Conservation (phyloP, 2,797 vertebrate species). For the Urocyon cinereoargenteus region DNA sequence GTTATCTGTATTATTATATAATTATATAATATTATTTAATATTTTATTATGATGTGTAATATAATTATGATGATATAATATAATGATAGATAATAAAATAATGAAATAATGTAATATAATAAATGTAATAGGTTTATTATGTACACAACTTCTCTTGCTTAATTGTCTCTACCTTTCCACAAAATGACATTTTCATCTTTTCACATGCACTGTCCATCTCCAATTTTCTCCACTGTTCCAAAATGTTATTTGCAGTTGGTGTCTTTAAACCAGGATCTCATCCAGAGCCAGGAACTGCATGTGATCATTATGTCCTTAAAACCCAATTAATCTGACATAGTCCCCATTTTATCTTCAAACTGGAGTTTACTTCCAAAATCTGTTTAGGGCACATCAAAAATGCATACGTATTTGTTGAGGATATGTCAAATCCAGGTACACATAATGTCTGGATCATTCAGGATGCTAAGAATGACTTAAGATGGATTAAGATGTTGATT, state of each 20-base stretch:
- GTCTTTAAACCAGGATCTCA: neutral
- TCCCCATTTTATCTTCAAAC: neutral
- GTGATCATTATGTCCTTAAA: no score
- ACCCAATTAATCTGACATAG: no score
- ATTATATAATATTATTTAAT: neutral
- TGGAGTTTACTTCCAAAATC: neutral
- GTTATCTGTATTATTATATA: neutral
- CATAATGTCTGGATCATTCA: accelerated
- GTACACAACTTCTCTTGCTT: neutral
- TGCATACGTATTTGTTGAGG: neutral
- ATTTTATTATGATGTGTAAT: neutral
- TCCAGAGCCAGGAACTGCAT: neutral
- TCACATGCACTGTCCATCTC: neutral
- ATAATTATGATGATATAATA: neutral
- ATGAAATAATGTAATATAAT: neutral
- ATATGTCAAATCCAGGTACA: neutral
- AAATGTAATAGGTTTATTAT: no score
- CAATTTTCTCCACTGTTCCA: no score
- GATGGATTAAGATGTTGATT: neutral
- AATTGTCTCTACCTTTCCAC: neutral
- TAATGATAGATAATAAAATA: neutral
- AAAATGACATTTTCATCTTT: neutral
- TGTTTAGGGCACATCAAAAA: no score
- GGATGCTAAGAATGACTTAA: no score
- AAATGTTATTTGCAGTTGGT: neutral